Base-by-base conservation (phyloP, 1,140 invertebrate genomes). In the Pachypeltis micranthus region DNA sequence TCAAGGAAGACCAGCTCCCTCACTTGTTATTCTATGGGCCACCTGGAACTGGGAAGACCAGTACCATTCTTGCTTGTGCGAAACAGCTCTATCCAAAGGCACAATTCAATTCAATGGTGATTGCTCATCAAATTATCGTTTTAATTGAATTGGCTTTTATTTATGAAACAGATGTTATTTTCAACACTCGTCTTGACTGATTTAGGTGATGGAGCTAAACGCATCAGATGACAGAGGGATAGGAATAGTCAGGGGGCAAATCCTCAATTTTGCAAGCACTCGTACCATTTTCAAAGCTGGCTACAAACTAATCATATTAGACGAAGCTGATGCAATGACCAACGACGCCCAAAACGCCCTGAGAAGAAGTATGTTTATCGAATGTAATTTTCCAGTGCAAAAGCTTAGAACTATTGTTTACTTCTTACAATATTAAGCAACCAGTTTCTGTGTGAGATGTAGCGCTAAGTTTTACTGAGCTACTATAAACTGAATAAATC, bases 301-400 rank as follows among this genome's bases (percentile, higher is more conserved):
- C 2, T 95, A 92, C 67, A 99, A 99, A 75, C 78, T 99, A 14
- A 92, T 99, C 47, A 98, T 99, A 68, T 76, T 99, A 12, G 97
- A 99, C 83, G 97, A 99, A 82, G 96, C 96, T 10, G 97, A 99
- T 83, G 93, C 96, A 1, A 99, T 99, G 97, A 99, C 97, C 1
- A 91, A 93, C 73, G 96, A 99, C 85, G 97, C 97, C 2, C 97
- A 99, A 76, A 98, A 98, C 85, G 96, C 96, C 28, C 78, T 99
- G 1, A 81, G 96, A 69, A 85, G 96, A 84, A 93, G 91, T 93
- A 80, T 82, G 79, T 74, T n/a, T 51, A 19, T 29, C 26, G 28
- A 47, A 47, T 14, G 2, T 47, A 47, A 47, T 19, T 2, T 47
- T 47, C 2, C n/a, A 47, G 14, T 19, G 24, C 14, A n/a, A n/a